Evolutionary conservation across 2,888 invertebrate genomes (phyloP).

Genomic region (Brenthis daphne): DNA sequence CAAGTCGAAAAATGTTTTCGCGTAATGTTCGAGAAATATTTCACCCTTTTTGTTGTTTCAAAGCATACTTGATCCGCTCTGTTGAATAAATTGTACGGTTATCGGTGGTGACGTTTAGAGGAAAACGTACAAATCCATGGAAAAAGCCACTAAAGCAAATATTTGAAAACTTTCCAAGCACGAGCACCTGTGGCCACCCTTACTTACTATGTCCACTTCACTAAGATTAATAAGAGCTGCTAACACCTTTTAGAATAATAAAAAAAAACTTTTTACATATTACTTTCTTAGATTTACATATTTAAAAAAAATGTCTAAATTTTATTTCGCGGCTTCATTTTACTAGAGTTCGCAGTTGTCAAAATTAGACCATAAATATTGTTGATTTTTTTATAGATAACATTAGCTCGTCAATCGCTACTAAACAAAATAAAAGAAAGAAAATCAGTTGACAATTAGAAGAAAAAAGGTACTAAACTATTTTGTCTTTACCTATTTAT

Average conservation of each 20-base stretch:
- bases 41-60: slow-evolving; percentile 68
- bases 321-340: too few relatives aligned
- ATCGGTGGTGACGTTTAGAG: slow-evolving; percentile 65
- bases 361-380: too few relatives aligned
- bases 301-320: too few relatives aligned
- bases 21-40: slow-evolving; percentile 40
- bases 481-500: too few relatives aligned
- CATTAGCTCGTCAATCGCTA: too few relatives aligned
- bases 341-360: too few relatives aligned
- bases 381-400: too few relatives aligned
- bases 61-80: slow-evolving; percentile 78
- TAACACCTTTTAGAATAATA: slow-evolving; percentile 31
- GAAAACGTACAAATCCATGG: slow-evolving; percentile 68
- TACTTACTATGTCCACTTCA: slow-evolving; percentile 64
- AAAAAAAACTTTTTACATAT: not conserved
- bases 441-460: too few relatives aligned
- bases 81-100: slow-evolving; percentile 70
- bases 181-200: slow-evolving; percentile 76
- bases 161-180: slow-evolving; percentile 72
- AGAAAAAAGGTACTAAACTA: too few relatives aligned
- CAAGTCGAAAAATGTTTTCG: slow-evolving; percentile 10
- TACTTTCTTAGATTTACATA: not conserved
- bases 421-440: too few relatives aligned
- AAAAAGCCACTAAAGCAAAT: slow-evolving; percentile 75
- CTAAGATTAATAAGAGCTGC: slow-evolving; percentile 49